Percentiles rank a stretch among this genome's conserved stretches.
These are phyloP conservation scores for Holacanthus passer DNA, from an alignment of 2,113 vertebrate genomes.

Conservation along the genomic window DNA sequence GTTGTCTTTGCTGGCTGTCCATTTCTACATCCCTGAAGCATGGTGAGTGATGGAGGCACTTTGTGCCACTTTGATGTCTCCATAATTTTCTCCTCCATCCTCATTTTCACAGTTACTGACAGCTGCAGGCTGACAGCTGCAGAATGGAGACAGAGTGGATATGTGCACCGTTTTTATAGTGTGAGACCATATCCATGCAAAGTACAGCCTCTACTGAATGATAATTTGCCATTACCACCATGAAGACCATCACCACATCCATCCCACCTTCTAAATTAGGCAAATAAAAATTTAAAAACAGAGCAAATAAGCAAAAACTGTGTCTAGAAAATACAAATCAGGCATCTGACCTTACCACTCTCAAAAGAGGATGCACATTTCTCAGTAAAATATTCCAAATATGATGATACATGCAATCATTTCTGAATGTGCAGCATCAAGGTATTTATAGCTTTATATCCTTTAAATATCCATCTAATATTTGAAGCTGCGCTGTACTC, in stretches of 20 bases:
- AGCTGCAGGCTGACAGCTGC: not conserved
- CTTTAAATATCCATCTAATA: not conserved
- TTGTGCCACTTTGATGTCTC: slow-evolving; percentile 35
- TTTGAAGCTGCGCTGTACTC: too few species aligned
- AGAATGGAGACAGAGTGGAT: not conserved
- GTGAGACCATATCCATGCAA: not conserved
- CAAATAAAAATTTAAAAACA: too few species aligned
- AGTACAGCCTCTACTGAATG: not conserved
- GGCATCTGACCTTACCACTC: not conserved
- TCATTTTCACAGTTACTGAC: slow-evolving; percentile 45
- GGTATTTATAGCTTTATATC: not conserved
- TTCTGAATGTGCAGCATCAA: too few species aligned
- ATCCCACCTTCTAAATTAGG: not conserved
- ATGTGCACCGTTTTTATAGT: not conserved
- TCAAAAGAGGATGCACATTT: too few species aligned
- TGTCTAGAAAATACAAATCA: too few species aligned
- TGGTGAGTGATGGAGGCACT: slow-evolving; percentile 49
- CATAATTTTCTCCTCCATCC: slow-evolving; percentile 41
- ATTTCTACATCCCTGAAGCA: slow-evolving; percentile 9
- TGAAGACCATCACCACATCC: not conserved
- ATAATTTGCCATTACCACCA: not conserved
- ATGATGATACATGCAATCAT: too few species aligned
- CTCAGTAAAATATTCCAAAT: too few species aligned
- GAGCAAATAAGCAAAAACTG: too few species aligned
- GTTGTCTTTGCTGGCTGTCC: slow-evolving; percentile 5